These are phyloP conservation scores for Nephrocerus scutellatus DNA, from an alignment of 2,888 invertebrate genomes.

Conservation along the genomic window DNA sequence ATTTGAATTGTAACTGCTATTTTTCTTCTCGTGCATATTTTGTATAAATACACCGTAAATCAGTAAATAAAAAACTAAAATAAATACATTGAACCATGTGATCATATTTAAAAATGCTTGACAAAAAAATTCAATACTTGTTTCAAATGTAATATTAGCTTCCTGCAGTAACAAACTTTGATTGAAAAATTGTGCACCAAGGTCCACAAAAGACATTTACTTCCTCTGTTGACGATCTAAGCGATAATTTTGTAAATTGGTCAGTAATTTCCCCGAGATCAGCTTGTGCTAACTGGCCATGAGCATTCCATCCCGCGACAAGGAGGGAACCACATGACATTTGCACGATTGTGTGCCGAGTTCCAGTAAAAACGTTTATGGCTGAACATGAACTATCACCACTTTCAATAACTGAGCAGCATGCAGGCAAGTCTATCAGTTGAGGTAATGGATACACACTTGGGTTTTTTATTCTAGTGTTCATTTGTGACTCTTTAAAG, in stretches of 20 bases:
- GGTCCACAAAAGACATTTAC: conserved; percentile 47
- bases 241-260: conserved; percentile 30
- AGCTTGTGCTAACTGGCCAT: conserved; percentile 65
- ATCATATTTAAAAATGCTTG: not conserved
- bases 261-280: conserved; percentile 32
- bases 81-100: not conserved
- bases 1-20: not conserved
- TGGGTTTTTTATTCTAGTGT: conserved; percentile 5
- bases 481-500: too few relatives aligned
- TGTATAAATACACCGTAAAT: too few relatives aligned
- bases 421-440: conserved; percentile 34
- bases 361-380: conserved; percentile 62
- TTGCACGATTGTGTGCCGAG: conserved; percentile 64
- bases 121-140: conserved; percentile 3
- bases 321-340: conserved; percentile 62
- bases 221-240: conserved; percentile 28
- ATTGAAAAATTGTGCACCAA: conserved; percentile 46
- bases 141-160: not conserved
- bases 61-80: too few relatives aligned
- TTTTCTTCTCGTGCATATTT: too few relatives aligned
- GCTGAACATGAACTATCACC: conserved; percentile 39
- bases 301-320: conserved; percentile 75
- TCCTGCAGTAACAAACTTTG: conserved; percentile 2
- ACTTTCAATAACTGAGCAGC: conserved; percentile 27
- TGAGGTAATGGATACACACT: conserved; percentile 42